Evolutionary conservation across 2,888 invertebrate species (phyloP).

Genomic region (Glomeris marginata): DNA sequence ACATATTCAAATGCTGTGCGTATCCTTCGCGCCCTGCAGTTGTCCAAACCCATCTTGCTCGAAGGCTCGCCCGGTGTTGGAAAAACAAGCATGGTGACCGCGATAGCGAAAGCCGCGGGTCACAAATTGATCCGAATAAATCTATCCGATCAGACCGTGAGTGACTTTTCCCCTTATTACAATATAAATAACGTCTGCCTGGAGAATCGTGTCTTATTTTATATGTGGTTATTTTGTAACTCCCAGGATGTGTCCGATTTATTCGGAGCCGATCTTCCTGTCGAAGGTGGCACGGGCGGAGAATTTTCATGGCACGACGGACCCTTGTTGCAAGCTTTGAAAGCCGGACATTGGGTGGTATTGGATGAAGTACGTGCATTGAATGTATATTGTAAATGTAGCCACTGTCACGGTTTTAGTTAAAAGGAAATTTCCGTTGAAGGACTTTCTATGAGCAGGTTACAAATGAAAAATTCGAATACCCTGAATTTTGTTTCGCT

Average conservation of each 20-base stretch:
- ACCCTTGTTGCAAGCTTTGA: conserved; percentile 80
- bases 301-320: conserved; percentile 95
- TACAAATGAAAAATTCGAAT: no score
- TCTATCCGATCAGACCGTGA: conserved; percentile 93
- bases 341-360: conserved; percentile 87
- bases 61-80: conserved; percentile 98
- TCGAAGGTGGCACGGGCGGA: conserved; percentile 69
- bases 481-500: no score
- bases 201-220: no score
- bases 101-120: conserved; percentile 69
- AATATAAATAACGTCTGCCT: no score
- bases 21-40: conserved; percentile 70
- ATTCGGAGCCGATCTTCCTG: conserved; percentile 93
- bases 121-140: conserved; percentile 82
- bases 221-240: conserved; percentile 17
- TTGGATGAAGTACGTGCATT: conserved; percentile 58
- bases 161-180: no score
- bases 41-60: conserved; percentile 69
- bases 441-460: no score
- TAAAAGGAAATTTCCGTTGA: no score
- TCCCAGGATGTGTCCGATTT: conserved; percentile 82
- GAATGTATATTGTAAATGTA: not conserved
- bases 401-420: no score
- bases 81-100: conserved; percentile 87
- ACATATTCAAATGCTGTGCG: conserved; percentile 67